Conservation (phyloP, 2,888 invertebrate species). For the Aphodius sticticus region DNA sequence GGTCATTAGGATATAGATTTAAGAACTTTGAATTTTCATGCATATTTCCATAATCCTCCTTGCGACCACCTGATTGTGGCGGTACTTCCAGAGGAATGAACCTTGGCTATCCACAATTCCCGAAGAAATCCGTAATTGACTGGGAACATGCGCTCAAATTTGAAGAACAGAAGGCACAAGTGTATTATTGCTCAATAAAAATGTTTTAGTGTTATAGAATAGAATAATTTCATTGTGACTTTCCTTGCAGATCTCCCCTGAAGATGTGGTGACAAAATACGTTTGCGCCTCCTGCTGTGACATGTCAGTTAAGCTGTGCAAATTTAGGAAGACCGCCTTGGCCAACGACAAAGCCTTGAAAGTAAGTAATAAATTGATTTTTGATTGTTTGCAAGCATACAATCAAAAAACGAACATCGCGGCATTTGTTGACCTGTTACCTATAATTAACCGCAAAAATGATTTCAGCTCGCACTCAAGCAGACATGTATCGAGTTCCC, state of each 20-base stretch:
- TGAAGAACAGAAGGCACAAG: no score
- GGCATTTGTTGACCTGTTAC: not conserved
- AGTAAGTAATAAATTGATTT: conserved; percentile 30
- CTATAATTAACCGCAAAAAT: conserved; percentile 10
- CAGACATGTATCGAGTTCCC: not conserved
- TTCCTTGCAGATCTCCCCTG: conserved; percentile 35
- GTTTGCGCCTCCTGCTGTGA: conserved; percentile 39
- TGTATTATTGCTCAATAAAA: no score
- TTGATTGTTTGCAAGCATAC: not conserved
- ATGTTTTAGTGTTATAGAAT: no score
- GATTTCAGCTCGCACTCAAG: not conserved
- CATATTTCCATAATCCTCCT: no score
- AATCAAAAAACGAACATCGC: not conserved
- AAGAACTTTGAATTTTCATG: no score
- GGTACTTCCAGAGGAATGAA: no score
- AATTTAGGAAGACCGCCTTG: conserved; percentile 36
- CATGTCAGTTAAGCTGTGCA: conserved; percentile 38
- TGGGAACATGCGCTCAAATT: no score
- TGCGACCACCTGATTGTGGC: no score
- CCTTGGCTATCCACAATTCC: no score
- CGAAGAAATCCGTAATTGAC: no score
- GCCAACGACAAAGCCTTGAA: conserved; percentile 38
- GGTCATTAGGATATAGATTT: no score
- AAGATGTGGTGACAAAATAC: conserved; percentile 36
- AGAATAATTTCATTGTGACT: no score